Evolutionary conservation across 2,113 vertebrate genomes (phyloP).

Genomic region (Bostrychus sinensis): DNA sequence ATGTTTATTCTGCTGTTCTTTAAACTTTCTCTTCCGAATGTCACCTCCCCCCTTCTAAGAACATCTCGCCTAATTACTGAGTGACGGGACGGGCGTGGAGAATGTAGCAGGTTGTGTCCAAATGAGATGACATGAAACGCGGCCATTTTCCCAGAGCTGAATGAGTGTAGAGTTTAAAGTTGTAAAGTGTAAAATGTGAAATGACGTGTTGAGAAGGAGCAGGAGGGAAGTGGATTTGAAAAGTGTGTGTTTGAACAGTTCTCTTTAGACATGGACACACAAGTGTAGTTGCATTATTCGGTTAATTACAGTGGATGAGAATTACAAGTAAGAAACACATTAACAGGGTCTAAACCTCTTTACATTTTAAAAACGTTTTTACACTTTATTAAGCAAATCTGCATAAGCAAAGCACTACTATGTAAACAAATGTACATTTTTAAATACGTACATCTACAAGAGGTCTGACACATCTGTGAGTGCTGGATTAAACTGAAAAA

Average conservation of each 20-base stretch:
- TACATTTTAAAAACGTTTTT: too few species aligned
- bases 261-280: conserved; percentile 25
- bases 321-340: not conserved
- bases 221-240: conserved; percentile 12
- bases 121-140: conserved; percentile 48
- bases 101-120: conserved; percentile 59
- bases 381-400: too few species aligned
- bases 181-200: conserved; percentile 12
- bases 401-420: not conserved
- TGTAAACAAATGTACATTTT: not conserved
- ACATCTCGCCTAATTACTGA: conserved; percentile 73
- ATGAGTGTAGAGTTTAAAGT: conserved; percentile 45
- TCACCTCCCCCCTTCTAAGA: conserved; percentile 46
- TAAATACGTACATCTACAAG: too few species aligned
- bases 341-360: not conserved
- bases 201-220: conserved; percentile 38
- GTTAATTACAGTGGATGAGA: not conserved
- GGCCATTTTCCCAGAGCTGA: too few species aligned
- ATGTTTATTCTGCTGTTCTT: conserved; percentile 65
- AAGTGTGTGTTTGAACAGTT: conserved; percentile 15
- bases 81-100: conserved; percentile 49
- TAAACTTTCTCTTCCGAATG: conserved; percentile 70
- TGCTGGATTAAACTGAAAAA: too few species aligned
- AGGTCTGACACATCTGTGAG: too few species aligned
- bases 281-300: conserved; percentile 45